Evolutionary conservation across 1,140 invertebrate species (phyloP), one percentile per base, ranked within the genome.

Genomic region (Calliphora vicina): DNA sequence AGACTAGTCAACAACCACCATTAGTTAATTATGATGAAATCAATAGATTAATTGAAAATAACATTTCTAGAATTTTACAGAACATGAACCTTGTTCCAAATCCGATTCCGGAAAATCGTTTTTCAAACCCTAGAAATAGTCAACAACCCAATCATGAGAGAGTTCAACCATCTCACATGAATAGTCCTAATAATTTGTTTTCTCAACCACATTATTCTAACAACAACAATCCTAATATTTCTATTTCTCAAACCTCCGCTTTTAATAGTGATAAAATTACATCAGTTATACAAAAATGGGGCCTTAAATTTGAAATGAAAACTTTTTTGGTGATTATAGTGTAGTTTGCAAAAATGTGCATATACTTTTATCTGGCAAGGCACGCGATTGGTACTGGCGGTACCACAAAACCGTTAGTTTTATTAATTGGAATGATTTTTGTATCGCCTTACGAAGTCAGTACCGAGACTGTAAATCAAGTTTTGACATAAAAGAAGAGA

Each of bases 401-500:
- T 80, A 80, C 27, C 76, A 42, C 20, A 80, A 80, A 50, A 26
- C 29, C 20, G 29, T 80, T 20, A 12, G n/a, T 20, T 12, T 15
- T 20, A 80, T 80, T 43, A 27, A 80, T 27, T 80, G 76, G 76
- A 9, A 8, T 12, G 17, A 80, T 23, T 80, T 80, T 25, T 80
- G 76, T 27, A 13, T 25, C 6, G 76, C 76, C 17, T n/a, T 80
- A 8, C 27, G 76, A 25, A 42, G 10, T 25, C 74, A 78, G 26
- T 78, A 78, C 35, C 9, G 12, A n/a, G 74, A 78, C 20, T 78
- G 35, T 35, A 35, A 35, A 35, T 42, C 29, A 20, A 82, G 45
- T 43, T 82, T 23, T 17, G 50, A 20, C 45, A 57, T 57, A 57
- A 15, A n/a, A 20, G 81, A 82, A 35, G 45, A 82, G 27, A 82